Percentiles rank a stretch among this genome's conserved stretches.
Evolutionary conservation across 2,797 vertebrate species (phyloP).

Genomic region (Eutrigla gurnardus): DNA sequence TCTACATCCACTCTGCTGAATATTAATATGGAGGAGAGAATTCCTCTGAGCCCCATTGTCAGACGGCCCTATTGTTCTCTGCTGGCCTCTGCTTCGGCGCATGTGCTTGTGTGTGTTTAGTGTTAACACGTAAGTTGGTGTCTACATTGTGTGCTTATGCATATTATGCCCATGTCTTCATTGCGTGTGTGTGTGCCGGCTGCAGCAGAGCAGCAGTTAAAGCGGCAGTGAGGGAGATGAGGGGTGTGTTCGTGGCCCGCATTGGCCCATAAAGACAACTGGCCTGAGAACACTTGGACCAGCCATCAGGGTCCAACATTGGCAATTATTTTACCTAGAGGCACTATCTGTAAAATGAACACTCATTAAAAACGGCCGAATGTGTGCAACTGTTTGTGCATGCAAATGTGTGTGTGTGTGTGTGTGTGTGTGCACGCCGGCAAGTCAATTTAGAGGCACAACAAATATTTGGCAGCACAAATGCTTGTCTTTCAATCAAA

Average conservation of each 20-base stretch:
- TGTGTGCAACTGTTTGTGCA: constrained; percentile 39
- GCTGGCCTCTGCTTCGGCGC: constrained; percentile 63
- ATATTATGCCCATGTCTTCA: constrained; percentile 72
- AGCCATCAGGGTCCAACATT: constrained; percentile 67
- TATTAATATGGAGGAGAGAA: constrained; percentile 79
- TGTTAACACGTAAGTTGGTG: constrained; percentile 66
- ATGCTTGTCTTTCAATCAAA: constrained; percentile 73
- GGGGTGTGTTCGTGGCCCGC: constrained; percentile 62
- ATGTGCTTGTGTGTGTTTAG: constrained; percentile 53
- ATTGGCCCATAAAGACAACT: constrained; percentile 71
- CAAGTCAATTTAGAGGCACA: constrained; percentile 56
- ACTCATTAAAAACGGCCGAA: constrained; percentile 75
- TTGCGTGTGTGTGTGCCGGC: constrained; percentile 40
- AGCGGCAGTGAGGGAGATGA: constrained; percentile 61
- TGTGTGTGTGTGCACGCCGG: neutral
- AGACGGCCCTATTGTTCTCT: constrained; percentile 80
- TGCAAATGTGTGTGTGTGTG: constrained; percentile 12
- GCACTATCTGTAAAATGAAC: constrained; percentile 79
- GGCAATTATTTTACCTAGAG: constrained; percentile 78
- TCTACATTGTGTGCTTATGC: constrained; percentile 74
- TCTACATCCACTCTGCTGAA: constrained; percentile 75
- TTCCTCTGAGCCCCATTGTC: constrained; percentile 79
- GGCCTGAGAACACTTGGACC: constrained; percentile 76
- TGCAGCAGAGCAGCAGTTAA: constrained; percentile 74
- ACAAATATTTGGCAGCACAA: constrained; percentile 66